Base-by-base conservation (phyloP, 2,888 invertebrate species). In the Diploptera punctata region DNA sequence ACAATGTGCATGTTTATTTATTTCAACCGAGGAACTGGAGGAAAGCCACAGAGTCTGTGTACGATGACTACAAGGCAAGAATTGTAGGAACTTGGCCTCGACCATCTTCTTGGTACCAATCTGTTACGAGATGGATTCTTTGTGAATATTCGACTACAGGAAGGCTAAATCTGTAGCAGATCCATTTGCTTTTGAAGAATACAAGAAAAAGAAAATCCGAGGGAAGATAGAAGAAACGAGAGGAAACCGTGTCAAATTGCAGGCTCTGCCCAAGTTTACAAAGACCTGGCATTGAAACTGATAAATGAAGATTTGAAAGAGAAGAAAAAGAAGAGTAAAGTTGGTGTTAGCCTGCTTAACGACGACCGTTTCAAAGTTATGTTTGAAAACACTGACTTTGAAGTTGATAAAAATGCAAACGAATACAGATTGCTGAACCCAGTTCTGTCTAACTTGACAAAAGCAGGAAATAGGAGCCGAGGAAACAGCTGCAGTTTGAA, bases 81-180 rank as follows among this genome's bases (percentile, higher is more conserved):
- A n/a, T n/a, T n/a, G n/a, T n/a, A n/a, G n/a, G n/a, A n/a, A n/a
- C n/a, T n/a, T n/a, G n/a, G n/a, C n/a, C n/a, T n/a, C n/a, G n/a
- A n/a, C n/a, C n/a, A n/a, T n/a, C n/a, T n/a, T n/a, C n/a, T n/a
- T n/a, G 99, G 99, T 57, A 94, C 96, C 1, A 95, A 93, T 84
- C 86, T 98, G 72, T 86, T 99, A 57, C 87, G 96, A 79, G 98
- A 99, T 83, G 99, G 99, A 76, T 98, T 93, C 84, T 99, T 98
- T 80, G 91, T 99, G 79, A 97, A 99, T 82, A 90, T 94, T 2
- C 87, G 97, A 77, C 85, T 99, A 98, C 81, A 93, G 93, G 81
- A 97, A 97, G 84, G 97, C 97, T 0, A 94, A 93, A 83, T 88
- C 94, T 16, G 89, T 95, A 54, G 92, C 93, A 18, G 93, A 98